Conservation (phyloP, 2,888 invertebrate genomes). For the Dryococelus australis region DNA sequence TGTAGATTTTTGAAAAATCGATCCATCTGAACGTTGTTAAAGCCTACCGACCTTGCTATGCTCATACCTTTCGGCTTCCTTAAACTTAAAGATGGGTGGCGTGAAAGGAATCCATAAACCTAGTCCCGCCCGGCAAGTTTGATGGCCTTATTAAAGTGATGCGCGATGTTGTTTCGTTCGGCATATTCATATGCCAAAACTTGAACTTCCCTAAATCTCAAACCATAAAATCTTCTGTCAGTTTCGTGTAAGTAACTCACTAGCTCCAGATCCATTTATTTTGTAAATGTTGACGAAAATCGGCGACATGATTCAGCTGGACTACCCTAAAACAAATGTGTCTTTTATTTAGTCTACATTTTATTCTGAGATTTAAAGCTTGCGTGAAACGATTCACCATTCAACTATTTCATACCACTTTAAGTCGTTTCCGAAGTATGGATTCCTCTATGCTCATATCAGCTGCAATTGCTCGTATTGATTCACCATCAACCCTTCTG, state of each 20-base stretch:
- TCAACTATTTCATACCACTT: background rate
- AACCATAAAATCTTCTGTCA: background rate
- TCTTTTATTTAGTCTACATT: background rate
- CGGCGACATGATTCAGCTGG: background rate
- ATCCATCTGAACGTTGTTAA: conserved; percentile 50
- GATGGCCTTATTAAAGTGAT: conserved; percentile 49
- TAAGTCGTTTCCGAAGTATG: background rate
- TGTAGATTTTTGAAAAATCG: conserved; percentile 49
- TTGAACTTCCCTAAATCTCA: background rate
- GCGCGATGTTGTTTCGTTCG: conserved; percentile 48
- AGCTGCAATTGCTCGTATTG: background rate
- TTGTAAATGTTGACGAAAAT: background rate
- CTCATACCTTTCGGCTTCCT: conserved; percentile 52
- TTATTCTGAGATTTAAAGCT: background rate
- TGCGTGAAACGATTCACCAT: background rate
- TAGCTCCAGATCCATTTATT: background rate
- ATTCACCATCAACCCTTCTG: background rate
- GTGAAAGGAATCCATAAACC: conserved; percentile 49
- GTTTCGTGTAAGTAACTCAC: background rate
- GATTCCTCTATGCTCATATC: background rate
- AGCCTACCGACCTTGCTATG: conserved; percentile 50
- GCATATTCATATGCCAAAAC: conserved; percentile 48
- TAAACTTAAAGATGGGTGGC: conserved; percentile 47
- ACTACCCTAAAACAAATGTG: background rate
- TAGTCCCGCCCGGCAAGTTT: conserved; percentile 50